A percentile compares a stretch with the other conserved stretches of the same genome.
Evolutionary conservation across 2,888 invertebrate genomes (phyloP).

Genomic region (Caenorhabditis auriculariae): DNA sequence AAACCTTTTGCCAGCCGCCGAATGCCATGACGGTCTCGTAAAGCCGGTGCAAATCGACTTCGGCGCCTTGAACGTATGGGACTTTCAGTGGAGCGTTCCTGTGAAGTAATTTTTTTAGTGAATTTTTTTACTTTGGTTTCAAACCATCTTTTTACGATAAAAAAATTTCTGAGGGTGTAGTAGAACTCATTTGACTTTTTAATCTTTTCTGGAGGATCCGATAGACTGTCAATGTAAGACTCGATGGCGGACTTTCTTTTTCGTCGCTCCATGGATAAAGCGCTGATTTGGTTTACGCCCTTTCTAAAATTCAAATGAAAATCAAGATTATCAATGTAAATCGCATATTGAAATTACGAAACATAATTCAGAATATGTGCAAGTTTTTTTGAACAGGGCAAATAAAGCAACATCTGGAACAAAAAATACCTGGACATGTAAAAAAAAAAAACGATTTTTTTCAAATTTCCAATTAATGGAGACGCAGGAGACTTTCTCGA

Average conservation of each 20-base stretch:
- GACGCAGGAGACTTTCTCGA: too few relatives aligned
- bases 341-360: not conserved
- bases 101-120: constrained; percentile 1
- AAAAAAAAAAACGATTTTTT: too few relatives aligned
- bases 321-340: not conserved
- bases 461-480: too few relatives aligned
- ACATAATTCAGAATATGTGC: not conserved
- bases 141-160: constrained; percentile 67
- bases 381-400: not conserved
- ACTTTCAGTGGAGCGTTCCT: constrained; percentile 66
- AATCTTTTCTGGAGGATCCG: constrained; percentile 67
- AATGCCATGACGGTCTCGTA: constrained; percentile 87
- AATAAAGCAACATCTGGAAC: too few relatives aligned
- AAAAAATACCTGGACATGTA: too few relatives aligned
- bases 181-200: constrained; percentile 65
- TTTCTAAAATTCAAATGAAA: not conserved
- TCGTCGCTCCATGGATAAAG: constrained; percentile 39
- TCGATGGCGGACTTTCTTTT: constrained; percentile 49
- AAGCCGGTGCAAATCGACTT: constrained; percentile 86
- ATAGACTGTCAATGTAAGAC: constrained; percentile 47
- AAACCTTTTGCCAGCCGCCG: constrained; percentile 93
- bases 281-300: not conserved
- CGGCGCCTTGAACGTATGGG: constrained; percentile 82
- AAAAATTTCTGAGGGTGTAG: constrained; percentile 48
- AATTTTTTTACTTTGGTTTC: constrained; percentile 55